Evolutionary conservation across 2,888 invertebrate species (phyloP), one percentile per base, ranked within the genome.

Genomic region (Dynastes tityus): DNA sequence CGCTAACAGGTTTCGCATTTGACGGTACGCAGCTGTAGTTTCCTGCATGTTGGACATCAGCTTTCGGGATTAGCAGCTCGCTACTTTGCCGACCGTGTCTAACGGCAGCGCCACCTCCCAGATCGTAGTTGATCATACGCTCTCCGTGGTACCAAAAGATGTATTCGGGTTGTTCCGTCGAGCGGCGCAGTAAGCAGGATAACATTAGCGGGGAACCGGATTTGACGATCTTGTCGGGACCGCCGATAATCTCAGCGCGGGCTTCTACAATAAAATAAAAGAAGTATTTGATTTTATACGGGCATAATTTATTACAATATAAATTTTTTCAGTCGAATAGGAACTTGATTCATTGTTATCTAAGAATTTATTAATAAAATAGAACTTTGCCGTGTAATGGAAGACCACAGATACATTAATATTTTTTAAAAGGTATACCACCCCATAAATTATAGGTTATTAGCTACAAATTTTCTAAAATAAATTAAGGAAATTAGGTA

Each of bases 131-230:
- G 86, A 96, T 95, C 95, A 96, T 95, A 83, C 94, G 90, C 85
- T 93, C 94, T 86, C 94, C 94, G 87, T 95, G 95, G 89, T 95
- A 96, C 96, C 96, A 94, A 89, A 94, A 94, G 64, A 94, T 93
- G 86, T 93, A 95, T 0, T 91, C 91, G 0, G 95, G 94, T 0
- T 93, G 91, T 82, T 93, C 94, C 0, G 93, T 94, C 6, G 93
- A 92, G 65, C 92, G 90, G 84, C 92, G 91, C 78, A 95, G 90
- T n/a, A 93, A 90, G 84, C 95, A 95, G 61, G 93, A 93, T 61
- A 95, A 89, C 49, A 93, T 90, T 80, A 95, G 89, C 86, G 93
- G 93, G 8, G 94, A 93, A 1, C 94, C 94, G 83, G 93, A 92
- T 83, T 94, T 93, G 78, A 94, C 93, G 82, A 93, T 93, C 84